Percentiles rank a stretch among this genome's conserved stretches.
phyloP scores from a whole-genome alignment of 2,888 invertebrate genomes.

The Pelosia muscerda region DNA sequence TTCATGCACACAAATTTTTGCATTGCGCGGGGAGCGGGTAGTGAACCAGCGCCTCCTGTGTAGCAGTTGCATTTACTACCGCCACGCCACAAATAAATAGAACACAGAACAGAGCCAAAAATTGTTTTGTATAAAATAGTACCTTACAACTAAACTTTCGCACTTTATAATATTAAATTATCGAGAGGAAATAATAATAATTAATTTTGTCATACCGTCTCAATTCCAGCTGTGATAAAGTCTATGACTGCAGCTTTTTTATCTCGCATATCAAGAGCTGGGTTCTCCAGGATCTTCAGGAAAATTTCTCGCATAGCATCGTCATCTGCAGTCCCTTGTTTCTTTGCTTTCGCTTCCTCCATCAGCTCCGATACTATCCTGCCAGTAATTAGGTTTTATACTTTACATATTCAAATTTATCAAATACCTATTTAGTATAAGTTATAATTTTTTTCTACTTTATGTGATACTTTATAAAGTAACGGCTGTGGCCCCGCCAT shows the following conservation, averaged over 20 bases:
- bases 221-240: constrained; percentile 95
- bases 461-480: no score
- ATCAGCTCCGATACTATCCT: constrained; percentile 93
- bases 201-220: constrained; percentile 87
- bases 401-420: constrained; percentile 16
- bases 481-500: no score
- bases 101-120: no score
- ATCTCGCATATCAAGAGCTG: constrained; percentile 91
- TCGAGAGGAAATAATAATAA: not conserved
- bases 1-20: no score
- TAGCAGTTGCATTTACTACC: no score
- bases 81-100: no score
- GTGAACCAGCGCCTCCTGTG: no score
- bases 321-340: constrained; percentile 85
- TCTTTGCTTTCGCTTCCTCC: constrained; percentile 88
- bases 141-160: not conserved
- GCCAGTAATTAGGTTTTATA: constrained; percentile 55
- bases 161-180: not conserved
- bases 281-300: constrained; percentile 90
- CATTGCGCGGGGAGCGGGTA: no score
- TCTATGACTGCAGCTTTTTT: constrained; percentile 95
- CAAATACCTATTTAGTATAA: not conserved
- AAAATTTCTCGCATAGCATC: constrained; percentile 91
- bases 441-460: not conserved
- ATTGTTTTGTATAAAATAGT: not conserved